phyloP scores from a whole-genome alignment of 2,797 vertebrate species.

The Sebastes diploproa region DNA sequence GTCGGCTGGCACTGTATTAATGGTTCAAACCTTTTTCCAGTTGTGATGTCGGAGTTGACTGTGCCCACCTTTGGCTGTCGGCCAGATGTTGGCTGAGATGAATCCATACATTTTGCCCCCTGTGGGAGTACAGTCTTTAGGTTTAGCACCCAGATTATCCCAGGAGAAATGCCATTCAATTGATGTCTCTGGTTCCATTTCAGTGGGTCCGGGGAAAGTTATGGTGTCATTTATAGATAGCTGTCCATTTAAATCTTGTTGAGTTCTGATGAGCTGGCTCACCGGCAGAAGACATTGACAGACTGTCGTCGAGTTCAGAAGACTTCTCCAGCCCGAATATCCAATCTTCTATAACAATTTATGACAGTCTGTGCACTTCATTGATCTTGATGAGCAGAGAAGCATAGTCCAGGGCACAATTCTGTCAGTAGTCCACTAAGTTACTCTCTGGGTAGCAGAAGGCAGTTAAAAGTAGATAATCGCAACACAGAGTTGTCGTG shows the following conservation, averaged over 20 bases:
- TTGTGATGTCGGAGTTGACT: not conserved
- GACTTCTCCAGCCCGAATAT: not conserved
- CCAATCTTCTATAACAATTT: slow-evolving; percentile 20
- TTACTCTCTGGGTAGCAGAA: not conserved
- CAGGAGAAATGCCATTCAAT: not conserved
- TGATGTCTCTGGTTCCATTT: not conserved
- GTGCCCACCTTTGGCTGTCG: not conserved
- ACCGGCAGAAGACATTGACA: not conserved
- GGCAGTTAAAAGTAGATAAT: not conserved
- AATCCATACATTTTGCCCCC: not conserved
- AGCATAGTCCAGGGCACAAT: not conserved
- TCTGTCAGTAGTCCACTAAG: not conserved
- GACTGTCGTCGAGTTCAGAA: slow-evolving; percentile 1
- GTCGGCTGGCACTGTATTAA: not conserved
- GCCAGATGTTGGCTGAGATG: not conserved
- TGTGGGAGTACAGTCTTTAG: not conserved
- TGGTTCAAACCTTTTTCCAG: not conserved
- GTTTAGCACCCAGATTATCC: not conserved
- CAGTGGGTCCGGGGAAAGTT: not conserved
- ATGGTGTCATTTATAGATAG: slow-evolving; percentile 10
- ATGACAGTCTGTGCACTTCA: slow-evolving; percentile 20
- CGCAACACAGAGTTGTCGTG: not conserved
- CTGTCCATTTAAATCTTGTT: not conserved
- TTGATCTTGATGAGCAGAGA: slow-evolving; percentile 3
- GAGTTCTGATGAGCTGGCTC: slow-evolving; percentile 12